Percentiles rank a stretch among this genome's conserved stretches.
These are phyloP conservation scores for Protula sp. DNA, from an alignment of 2,888 invertebrate genomes.

Conservation along the genomic window DNA sequence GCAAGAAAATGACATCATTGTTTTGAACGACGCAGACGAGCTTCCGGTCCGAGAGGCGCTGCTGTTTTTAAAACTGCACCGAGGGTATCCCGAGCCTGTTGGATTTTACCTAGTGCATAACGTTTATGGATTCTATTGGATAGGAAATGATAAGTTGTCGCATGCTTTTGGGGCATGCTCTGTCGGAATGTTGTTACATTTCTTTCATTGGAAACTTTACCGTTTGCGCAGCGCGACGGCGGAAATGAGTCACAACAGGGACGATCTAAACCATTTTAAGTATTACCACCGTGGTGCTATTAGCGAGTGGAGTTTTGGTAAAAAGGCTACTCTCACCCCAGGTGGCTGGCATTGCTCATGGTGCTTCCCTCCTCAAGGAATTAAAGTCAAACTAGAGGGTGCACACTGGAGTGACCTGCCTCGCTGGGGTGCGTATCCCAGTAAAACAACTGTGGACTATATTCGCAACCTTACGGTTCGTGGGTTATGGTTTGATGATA, in stretches of 20 bases:
- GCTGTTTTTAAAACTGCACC: neutral
- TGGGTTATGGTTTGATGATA: neutral
- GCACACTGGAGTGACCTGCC: constrained; percentile 2
- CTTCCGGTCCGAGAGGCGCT: neutral
- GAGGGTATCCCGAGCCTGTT: neutral
- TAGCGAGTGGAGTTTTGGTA: neutral
- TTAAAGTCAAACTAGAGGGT: neutral
- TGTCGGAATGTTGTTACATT: neutral
- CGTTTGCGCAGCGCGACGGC: neutral
- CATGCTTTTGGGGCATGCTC: neutral
- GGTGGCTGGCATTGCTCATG: constrained; percentile 4
- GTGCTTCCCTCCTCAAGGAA: constrained; percentile 3
- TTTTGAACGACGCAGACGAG: neutral
- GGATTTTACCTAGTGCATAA: neutral
- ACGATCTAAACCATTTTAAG: neutral
- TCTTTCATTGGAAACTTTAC: neutral
- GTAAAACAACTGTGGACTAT: neutral
- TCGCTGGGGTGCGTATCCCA: neutral
- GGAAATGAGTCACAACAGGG: neutral
- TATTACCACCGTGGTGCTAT: neutral
- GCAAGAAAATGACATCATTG: neutral
- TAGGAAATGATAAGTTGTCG: neutral
- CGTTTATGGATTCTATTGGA: neutral
- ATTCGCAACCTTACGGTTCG: neutral
- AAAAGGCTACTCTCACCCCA: neutral